Base-by-base conservation (phyloP, 2,797 vertebrate species). In the Scolopax rusticola region DNA sequence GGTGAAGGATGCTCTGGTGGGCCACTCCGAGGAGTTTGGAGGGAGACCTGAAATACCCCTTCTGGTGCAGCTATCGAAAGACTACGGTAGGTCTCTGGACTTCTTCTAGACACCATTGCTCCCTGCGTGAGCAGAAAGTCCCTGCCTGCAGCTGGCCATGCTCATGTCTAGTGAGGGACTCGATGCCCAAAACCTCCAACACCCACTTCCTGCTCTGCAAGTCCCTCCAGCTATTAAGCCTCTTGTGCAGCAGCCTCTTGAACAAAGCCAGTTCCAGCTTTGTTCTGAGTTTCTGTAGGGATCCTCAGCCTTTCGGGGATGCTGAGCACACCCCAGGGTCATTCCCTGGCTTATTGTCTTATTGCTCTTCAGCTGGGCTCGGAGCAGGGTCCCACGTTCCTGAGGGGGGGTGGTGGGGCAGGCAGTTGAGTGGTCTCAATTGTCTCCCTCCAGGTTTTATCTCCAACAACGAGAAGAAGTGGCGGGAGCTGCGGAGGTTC, bases 401-500 rank as follows among this genome's bases (percentile, higher is more conserved):
- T 7, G 15, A 8, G 33, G 45, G 54, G 65, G 38, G 32, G 51
- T 2, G 2, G 18, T 2, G 1, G 74, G 48, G 45, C 0, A 1
- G 59, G n/a, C 19, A 41, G 63, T 23, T 56, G 50, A 75, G 38
- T 33, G 14, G n/a, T 59, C 43, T 60, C 12, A 43, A 9, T 23
- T 5, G 5, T 8, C 15, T 36, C 36, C 25, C 71, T 32, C 10
- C 76, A 97, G 97, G 97, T 13, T 77, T 97, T 24, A 3, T 83
- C 43, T 93, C 94, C 43, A 63, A 54, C 33, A 28, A 91, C 0
- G 95, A 96, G 41, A 71, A 70, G 70, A 96, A 96, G 56, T 97
- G 96, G 97, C 71, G 68, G 65, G 97, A 97, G 56, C 80, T 97
- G 59, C 82, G 92, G 9, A 90, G 95, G 67, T 97, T 97, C 83